Conservation (phyloP, 2,888 invertebrate species). For the Pasiphila rectangulata region DNA sequence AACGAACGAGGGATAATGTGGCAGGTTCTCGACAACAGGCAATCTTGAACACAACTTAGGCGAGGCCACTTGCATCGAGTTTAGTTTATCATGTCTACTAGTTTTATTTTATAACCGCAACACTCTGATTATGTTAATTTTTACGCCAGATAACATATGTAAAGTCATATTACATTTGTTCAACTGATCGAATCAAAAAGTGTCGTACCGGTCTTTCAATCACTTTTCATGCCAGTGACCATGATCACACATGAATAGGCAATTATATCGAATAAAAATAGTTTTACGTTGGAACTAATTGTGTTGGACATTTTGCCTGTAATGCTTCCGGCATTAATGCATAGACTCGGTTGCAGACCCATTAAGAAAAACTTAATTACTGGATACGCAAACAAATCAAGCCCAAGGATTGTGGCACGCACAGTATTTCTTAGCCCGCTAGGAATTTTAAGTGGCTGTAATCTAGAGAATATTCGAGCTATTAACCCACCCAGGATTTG, state of each 20-base stretch:
- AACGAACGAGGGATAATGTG: conserved; percentile 20
- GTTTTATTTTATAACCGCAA: not conserved
- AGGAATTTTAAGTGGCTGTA: conserved; percentile 66
- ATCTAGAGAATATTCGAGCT: conserved; percentile 42
- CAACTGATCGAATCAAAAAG: conserved; percentile 20
- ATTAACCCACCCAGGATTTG: conserved; percentile 33
- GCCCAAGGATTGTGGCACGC: conserved; percentile 44
- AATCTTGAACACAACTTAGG: conserved; percentile 9
- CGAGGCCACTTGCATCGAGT: conserved; percentile 1
- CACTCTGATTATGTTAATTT: too few species aligned
- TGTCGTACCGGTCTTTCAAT: conserved; percentile 30
- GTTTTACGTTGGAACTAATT: conserved; percentile 26
- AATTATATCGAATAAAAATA: conserved; percentile 26
- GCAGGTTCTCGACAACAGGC: conserved; percentile 10
- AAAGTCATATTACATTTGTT: conserved; percentile 20
- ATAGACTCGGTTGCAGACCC: conserved; percentile 36
- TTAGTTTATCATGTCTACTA: not conserved
- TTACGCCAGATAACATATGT: not conserved
- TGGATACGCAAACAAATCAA: conserved; percentile 57
- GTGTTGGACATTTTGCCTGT: conserved; percentile 29
- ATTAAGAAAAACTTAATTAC: conserved; percentile 57
- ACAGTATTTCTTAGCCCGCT: conserved; percentile 49
- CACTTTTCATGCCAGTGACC: conserved; percentile 26
- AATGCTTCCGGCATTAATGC: conserved; percentile 39
- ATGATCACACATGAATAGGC: conserved; percentile 31